These are phyloP conservation scores for Botrylloides violaceus DNA, from an alignment of 23 tunicate genomes.

Conservation along the genomic window DNA sequence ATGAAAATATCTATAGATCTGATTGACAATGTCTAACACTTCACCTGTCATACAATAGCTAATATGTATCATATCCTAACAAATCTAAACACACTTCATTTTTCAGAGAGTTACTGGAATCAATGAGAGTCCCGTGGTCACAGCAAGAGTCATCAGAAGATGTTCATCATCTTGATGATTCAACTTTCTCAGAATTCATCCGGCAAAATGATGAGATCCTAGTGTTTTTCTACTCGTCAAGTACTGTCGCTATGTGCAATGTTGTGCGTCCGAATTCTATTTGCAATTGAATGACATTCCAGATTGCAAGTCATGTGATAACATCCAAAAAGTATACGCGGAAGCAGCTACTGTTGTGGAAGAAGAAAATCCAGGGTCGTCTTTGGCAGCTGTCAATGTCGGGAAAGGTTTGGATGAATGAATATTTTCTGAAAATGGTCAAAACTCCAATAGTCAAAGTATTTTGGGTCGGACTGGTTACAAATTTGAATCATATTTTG, in stretches of 20 bases:
- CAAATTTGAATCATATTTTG: no score
- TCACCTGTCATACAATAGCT: no score
- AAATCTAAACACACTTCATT: no score
- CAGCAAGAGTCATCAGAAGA: constrained; percentile 61
- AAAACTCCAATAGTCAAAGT: no score
- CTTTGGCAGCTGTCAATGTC: constrained; percentile 72
- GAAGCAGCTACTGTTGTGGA: constrained; percentile 66
- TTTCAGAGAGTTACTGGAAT: not conserved
- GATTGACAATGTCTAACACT: no score
- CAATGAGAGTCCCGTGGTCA: constrained; percentile 36
- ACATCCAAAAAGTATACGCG: constrained; percentile 43
- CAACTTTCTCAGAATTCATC: constrained; percentile 49
- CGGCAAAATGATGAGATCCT: constrained; percentile 59
- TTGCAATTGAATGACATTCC: no score
- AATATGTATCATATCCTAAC: no score
- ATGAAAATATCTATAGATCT: no score
- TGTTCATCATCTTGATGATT: constrained; percentile 43
- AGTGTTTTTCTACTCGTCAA: constrained; percentile 72
- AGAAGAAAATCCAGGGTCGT: constrained; percentile 34
- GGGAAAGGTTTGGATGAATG: constrained; percentile 44
- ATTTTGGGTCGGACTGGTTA: no score
- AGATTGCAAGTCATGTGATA: constrained; percentile 43
- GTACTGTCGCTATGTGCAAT: constrained; percentile 14
- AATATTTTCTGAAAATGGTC: no score
- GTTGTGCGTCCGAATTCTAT: not conserved